Evolutionary conservation across 2,797 vertebrate species (phyloP).

Genomic region (Mareca penelope): DNA sequence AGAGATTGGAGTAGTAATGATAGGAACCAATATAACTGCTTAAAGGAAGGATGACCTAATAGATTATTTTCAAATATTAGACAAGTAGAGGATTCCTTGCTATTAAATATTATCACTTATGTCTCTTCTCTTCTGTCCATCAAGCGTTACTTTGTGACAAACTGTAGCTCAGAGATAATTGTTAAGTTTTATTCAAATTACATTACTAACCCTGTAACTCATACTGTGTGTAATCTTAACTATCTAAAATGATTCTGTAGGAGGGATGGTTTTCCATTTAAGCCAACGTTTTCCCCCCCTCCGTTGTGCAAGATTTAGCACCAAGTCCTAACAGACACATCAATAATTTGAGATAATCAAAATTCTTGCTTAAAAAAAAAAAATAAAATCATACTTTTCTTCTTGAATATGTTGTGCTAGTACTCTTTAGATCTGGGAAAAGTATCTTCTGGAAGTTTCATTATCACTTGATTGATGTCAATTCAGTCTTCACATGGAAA

Average conservation of each 20-base stretch:
- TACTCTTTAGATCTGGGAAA: not conserved
- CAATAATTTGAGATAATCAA: not conserved
- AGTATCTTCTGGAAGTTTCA: not conserved
- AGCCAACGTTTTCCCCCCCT: not conserved
- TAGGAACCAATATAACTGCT: not conserved
- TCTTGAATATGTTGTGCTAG: not conserved
- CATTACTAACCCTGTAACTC: slow-evolving; percentile 20
- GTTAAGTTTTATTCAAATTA: slow-evolving; percentile 24
- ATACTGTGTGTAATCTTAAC: not conserved
- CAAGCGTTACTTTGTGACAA: not conserved
- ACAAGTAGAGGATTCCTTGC: not conserved
- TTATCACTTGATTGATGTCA: not conserved
- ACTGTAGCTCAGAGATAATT: not conserved
- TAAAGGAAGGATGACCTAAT: slow-evolving; percentile 1
- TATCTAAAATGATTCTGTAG: slow-evolving; percentile 39
- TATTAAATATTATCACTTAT: slow-evolving; percentile 38
- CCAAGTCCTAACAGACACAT: not conserved
- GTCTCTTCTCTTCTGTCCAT: slow-evolving; percentile 23
- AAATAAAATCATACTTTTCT: not conserved
- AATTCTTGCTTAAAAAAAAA: not conserved
- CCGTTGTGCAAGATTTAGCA: not conserved
- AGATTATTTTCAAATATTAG: slow-evolving; percentile 56
- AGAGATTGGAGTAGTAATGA: not conserved
- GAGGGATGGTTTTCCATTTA: slow-evolving; percentile 32
- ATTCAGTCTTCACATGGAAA: not conserved